Evolutionary conservation across 1,140 invertebrate genomes (phyloP), one percentile per base, ranked within the genome.

Genomic region (Hydropsyche tenuis): DNA sequence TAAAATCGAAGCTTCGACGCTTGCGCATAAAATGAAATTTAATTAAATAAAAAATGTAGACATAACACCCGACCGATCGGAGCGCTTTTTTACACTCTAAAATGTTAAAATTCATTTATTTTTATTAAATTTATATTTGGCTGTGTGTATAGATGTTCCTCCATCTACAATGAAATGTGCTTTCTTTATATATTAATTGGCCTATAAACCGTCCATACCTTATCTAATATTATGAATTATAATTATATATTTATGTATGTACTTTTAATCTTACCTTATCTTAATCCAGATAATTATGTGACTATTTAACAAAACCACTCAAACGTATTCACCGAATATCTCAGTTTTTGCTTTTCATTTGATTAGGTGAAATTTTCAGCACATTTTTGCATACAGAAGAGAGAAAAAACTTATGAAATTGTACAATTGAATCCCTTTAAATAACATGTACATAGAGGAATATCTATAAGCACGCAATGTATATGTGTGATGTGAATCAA

Each of bases 1-100:
- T 60, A 60, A 60, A 60, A 60, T 60, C 56, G 56, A 60, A 60
- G 56, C 56, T 60, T 60, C 56, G 56, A 60, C 56, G 56, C 56
- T 60, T 60, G 56, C 56, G 56, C 56, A 60, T 60, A 60, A 60
- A 60, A 60, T 60, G 56, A 60, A 60, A 60, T 23, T 25, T 60
- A 25, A 60, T 60, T 60, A 60, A 60, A 60, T 25, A 60, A 60
- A 60, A 60, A 25, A 25, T 23, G 56, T 60, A 60, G 56, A 60
- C 56, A 60, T 60, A 60, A 60, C 56, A 60, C 56, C 56, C 56
- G 56, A 60, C 56, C 56, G 56, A 60, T 60, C 56, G 56, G 56
- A 60, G 56, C 56, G 56, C 56, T 60, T 60, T 60, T 60, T 60
- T 60, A 60, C 56, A 60, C 56, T 23, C 22, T 60, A 60, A 60